phyloP scores from a whole-genome alignment of 2,797 vertebrate genomes.

The Phoebastria nigripes region DNA sequence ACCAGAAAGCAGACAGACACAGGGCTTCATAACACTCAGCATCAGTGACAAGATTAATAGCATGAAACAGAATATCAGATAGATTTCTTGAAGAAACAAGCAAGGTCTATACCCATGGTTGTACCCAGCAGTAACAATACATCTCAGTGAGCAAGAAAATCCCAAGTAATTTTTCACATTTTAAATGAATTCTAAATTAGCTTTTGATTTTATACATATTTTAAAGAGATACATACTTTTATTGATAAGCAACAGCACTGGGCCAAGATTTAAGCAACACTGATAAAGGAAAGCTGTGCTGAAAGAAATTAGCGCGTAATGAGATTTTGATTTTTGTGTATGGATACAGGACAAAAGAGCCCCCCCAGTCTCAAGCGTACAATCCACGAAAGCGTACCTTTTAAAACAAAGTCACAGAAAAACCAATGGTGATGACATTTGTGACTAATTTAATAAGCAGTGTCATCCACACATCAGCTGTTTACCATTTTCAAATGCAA shows the following conservation, averaged over 20 bases:
- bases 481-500: background rate
- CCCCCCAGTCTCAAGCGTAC: background rate
- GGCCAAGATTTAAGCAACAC: background rate
- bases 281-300: background rate
- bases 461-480: background rate
- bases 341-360: background rate
- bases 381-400: background rate
- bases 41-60: background rate
- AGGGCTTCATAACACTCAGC: background rate
- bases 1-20: background rate
- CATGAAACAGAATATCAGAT: background rate
- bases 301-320: background rate
- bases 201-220: background rate
- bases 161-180: background rate
- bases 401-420: background rate
- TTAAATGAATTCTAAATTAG: background rate
- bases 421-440: background rate
- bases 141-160: background rate
- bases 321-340: background rate
- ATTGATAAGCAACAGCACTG: background rate
- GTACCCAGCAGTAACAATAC: background rate
- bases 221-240: background rate
- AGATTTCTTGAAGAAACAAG: background rate
- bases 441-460: background rate
- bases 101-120: background rate